Evolutionary conservation across 2,888 invertebrate genomes (phyloP), one percentile per base, ranked within the genome.

Genomic region (Zonitis immaculata): DNA sequence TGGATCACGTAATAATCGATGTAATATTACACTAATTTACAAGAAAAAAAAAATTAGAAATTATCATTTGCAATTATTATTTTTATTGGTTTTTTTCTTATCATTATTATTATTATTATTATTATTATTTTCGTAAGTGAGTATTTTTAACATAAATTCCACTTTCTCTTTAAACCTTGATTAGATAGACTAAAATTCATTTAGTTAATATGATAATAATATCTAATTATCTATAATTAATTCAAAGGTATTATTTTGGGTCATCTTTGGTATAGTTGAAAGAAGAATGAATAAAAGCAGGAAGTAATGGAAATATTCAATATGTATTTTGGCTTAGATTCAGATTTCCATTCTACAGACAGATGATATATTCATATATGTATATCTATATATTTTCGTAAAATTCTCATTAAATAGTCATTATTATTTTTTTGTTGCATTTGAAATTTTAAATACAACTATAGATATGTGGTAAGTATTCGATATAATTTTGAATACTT

Each of bases 81-180:
- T 39, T 39, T n/a, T n/a, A n/a, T n/a, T n/a, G n/a, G n/a, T n/a
- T n/a, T n/a, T n/a, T n/a, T n/a, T n/a, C n/a, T n/a, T n/a, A n/a
- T n/a, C n/a, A n/a, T n/a, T n/a, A n/a, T n/a, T n/a, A n/a, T n/a
- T n/a, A n/a, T n/a, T n/a, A n/a, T n/a, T n/a, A n/a, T n/a, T n/a
- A n/a, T n/a, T 18, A 18, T 39, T 9, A 18, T 39, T 39, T 39
- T 39, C 18, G 39, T 39, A 39, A 9, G 39, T n/a, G n/a, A n/a
- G n/a, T n/a, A 39, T 11, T 39, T 28, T 39, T 39, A 11, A 39
- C 39, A 7, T 3, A 39, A 39, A 39, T 18, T 18, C 16, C 11
- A 39, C 39, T 39, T 39, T 39, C 39, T 18, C 39, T 39, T 39
- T 39, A 39, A 39, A 39, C 39, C 39, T 39, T 39, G 39, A 39